Evolutionary conservation across 2,888 invertebrate species (phyloP).

Genomic region (Bombyx huttoni): DNA sequence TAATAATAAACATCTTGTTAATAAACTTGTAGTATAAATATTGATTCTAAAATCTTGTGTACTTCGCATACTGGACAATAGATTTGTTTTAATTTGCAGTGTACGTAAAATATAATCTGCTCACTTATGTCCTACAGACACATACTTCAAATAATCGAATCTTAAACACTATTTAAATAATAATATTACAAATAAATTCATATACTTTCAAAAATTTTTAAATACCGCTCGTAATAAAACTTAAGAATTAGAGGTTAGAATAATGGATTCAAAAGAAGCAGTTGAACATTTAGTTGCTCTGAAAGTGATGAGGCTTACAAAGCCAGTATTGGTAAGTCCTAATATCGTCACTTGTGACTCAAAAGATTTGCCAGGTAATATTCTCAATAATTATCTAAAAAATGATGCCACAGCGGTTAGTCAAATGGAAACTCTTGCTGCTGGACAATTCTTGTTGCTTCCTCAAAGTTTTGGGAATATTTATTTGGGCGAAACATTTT

Average conservation of each 20-base stretch:
- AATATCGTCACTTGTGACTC: constrained; percentile 87
- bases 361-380: constrained; percentile 86
- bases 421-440: constrained; percentile 85
- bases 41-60: too few species aligned
- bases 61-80: too few species aligned
- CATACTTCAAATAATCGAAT: too few species aligned
- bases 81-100: too few species aligned
- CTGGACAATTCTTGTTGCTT: constrained; percentile 91
- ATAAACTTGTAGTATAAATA: too few species aligned
- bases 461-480: constrained; percentile 99
- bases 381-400: constrained; percentile 83
- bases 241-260: not conserved
- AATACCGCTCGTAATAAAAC: too few species aligned
- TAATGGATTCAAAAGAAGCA: constrained; percentile 75
- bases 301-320: constrained; percentile 94
- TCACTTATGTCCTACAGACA: too few species aligned
- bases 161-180: too few species aligned
- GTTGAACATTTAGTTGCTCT: constrained; percentile 75
- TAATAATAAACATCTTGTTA: too few species aligned
- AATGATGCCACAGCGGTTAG: constrained; percentile 88
- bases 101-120: too few species aligned
- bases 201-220: too few species aligned
- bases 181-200: too few species aligned
- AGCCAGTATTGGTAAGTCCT: constrained; percentile 89
- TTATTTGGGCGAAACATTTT: constrained; percentile 97